Evolutionary conservation across 2,113 vertebrate genomes (phyloP), one percentile per base, ranked within the genome.

Genomic region (Neolamprologus cancellatus): DNA sequence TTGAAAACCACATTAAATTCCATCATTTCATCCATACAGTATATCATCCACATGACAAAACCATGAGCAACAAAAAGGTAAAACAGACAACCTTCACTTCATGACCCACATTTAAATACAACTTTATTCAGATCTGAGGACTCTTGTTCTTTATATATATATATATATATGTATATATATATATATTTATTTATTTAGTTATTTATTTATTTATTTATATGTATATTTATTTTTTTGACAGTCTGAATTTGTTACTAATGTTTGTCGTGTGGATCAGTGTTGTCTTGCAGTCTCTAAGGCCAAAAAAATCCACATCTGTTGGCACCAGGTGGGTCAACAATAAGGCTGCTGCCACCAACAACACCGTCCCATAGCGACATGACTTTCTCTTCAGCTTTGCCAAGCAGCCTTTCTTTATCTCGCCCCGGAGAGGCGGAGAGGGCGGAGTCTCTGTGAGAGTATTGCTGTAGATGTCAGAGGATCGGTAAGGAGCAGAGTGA

Each of bases 71-170:
- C 71, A 79, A 59, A 94, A 90, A 91, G 83, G 64, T 92, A 84
- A 93, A 94, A 95, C 91, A 92, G 94, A 94, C 93, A 48, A 94
- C 93, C 91, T 94, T 93, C 94, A 96, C 94, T 89, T 90, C 91
- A 93, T 94, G 92, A 94, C 90, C 91, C 94, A 95, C 96, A 96
- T 94, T 94, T 95, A 95, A 95, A 96, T 95, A 96, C 93, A 94
- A 93, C 94, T 95, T 95, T 96, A 96, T 96, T 95, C 93, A 95
- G 91, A 93, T 93, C 93, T 89, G 86, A 92, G 86, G 90, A 92
- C 84, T 94, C 79, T 85, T 91, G 90, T 71, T 87, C 89, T 94
- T 84, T 93, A 87, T 28, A 28, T 30, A 59, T 59, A 53, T 50
- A 54, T 54, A 54, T 78, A 18, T 91, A 25, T 94, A 18, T 94